Evolutionary conservation across 1,140 invertebrate species (phyloP).

Genomic region (Bombus impatiens): DNA sequence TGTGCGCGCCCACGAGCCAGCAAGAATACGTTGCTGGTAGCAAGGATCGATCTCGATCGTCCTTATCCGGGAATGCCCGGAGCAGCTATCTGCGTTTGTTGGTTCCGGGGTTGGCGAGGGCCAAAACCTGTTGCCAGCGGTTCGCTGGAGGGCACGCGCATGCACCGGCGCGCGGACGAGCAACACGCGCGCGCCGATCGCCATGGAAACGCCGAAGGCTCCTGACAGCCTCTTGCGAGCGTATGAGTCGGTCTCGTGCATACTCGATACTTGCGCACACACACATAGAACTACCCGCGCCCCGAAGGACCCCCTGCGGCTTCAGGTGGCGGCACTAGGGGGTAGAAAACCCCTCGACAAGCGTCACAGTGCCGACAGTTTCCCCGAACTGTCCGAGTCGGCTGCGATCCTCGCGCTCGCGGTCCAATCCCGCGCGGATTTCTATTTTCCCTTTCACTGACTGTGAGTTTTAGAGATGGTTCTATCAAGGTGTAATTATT

Average conservation of each 20-base stretch:
- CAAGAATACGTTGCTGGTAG: no score
- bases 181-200: conserved; percentile 69
- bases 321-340: conserved; percentile 72
- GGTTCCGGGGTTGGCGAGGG: conserved; percentile 44
- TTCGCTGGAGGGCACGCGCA: conserved; percentile 54
- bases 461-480: no score
- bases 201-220: conserved; percentile 71
- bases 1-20: no score
- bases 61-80: conserved; percentile 15
- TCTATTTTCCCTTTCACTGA: not conserved
- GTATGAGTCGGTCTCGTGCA: conserved; percentile 29
- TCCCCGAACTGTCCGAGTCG: conserved; percentile 70
- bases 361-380: conserved; percentile 74
- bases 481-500: no score
- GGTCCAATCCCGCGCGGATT: no score
- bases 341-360: conserved; percentile 73
- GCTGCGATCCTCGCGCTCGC: conserved; percentile 52
- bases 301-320: conserved; percentile 68
- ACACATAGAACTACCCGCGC: conserved; percentile 54
- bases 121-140: conserved; percentile 73
- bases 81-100: not conserved
- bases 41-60: conserved; percentile 52
- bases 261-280: not conserved
- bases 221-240: conserved; percentile 53
- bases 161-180: conserved; percentile 61